Base-by-base conservation (phyloP, 2,888 invertebrate genomes). In the Choristoneura rosaceana region DNA sequence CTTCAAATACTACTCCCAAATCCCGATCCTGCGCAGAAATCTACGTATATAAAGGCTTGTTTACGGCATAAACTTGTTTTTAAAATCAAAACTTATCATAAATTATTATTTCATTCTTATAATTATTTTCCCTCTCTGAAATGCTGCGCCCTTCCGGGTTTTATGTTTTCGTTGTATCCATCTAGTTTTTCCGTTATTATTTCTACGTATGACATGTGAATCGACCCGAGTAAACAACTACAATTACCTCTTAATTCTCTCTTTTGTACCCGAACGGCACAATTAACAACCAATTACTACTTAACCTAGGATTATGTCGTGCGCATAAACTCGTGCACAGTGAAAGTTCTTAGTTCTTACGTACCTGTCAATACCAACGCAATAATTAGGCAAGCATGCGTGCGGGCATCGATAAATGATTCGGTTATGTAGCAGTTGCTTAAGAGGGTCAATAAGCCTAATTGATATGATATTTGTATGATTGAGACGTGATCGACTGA, bases 321-420 rank as follows among this genome's bases (percentile, higher is more conserved):
- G 67, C 63, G 50, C 58, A 71, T 50, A 63, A 52, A 43, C 52
- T 71, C 71, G 62, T 62, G 71, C 66, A 55, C 82, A 86, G 89
- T 85, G 88, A 90, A 89, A 90, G 88, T 87, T 75, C 58, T 43
- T 17, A 25, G 66, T 64, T 71, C 45, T 77, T 78, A 75, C 76
- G 78, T 79, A 76, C 76, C 76, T 64, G 62, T 69, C 69, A 73
- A 69, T 63, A 63, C 34, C 38, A 65, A 17, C 64, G 75, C 69
- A 74, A 76, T 69, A 75, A 74, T 74, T 74, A 76, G 76, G 73
- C 76, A 80, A 79, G 74, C 76, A 78, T 79, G 81, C 86, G 82
- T 86, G 84, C 80, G 74, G 80, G 80, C 81, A 79, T 82, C 85
- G 79, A 82, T 84, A 84, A 84, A 77, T 74, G 79, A 79, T 80